A percentile compares a stretch with the other conserved stretches of the same genome.
phyloP scores from a whole-genome alignment of 2,797 vertebrate species.

The Phataginus tricuspis region DNA sequence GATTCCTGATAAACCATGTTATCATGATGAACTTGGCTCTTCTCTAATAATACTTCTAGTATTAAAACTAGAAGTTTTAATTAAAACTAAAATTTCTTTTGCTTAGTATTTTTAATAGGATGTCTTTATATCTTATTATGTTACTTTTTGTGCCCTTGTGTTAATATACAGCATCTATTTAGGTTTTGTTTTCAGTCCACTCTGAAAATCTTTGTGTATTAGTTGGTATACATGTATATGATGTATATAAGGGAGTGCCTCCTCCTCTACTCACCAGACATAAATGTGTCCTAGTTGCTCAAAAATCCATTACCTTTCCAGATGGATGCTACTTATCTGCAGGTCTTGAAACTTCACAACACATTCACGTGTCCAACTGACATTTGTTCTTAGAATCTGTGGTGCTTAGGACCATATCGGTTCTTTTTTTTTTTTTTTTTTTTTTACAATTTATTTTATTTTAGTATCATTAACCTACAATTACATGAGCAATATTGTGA shows the following conservation, averaged over 20 bases:
- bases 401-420: background rate
- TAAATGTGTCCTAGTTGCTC: conserved; percentile 80
- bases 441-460: too few species aligned
- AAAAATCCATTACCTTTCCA: conserved; percentile 78
- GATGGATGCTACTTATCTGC: conserved; percentile 85
- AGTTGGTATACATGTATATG: too few species aligned
- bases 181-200: too few species aligned
- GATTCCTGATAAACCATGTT: background rate
- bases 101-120: background rate
- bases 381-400: background rate
- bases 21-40: background rate
- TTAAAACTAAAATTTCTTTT: too few species aligned
- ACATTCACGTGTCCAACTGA: background rate
- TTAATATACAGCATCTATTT: too few species aligned
- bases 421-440: too few species aligned
- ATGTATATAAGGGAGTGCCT: conserved; percentile 91
- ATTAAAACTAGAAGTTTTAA: too few species aligned
- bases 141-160: background rate
- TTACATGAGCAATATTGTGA: too few species aligned
- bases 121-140: background rate
- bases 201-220: conserved; percentile 36
- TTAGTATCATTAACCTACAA: too few species aligned
- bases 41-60: background rate
- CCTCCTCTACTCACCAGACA: conserved; percentile 89
- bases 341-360: conserved; percentile 79